These are phyloP conservation scores for Pyxicephalus adspersus DNA, from an alignment of 2,113 vertebrate genomes.

Conservation along the genomic window DNA sequence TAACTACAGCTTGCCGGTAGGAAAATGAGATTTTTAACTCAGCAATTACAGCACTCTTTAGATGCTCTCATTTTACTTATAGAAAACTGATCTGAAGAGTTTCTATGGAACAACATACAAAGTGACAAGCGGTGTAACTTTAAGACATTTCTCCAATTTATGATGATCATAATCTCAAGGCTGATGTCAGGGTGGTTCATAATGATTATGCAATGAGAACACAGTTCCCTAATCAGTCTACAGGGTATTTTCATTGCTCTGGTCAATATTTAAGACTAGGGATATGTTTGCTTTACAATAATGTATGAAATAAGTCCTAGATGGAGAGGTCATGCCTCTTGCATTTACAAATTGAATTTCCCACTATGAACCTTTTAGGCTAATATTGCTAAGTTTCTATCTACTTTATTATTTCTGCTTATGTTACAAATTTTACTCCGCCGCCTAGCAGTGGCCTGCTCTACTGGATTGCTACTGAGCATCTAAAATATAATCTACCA, in stretches of 20 bases:
- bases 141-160: constrained; percentile 20
- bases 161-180: neutral
- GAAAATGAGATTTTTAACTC: constrained; percentile 81
- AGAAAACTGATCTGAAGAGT: constrained; percentile 74
- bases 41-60: constrained; percentile 80
- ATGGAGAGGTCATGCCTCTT: no score
- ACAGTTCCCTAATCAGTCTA: constrained; percentile 14
- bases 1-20: constrained; percentile 78
- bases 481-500: no score
- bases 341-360: no score
- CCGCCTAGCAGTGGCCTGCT: no score
- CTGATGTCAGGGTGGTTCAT: neutral
- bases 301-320: no score
- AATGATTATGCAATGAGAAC: constrained; percentile 10
- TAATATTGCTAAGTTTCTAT: no score
- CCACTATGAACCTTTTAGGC: no score
- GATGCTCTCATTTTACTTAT: constrained; percentile 82
- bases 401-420: no score
- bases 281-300: no score
- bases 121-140: constrained; percentile 67
- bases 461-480: no score
- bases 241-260: neutral
- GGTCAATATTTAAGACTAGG: no score
- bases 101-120: constrained; percentile 67
- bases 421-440: no score